A percentile compares a stretch with the other conserved stretches of the same genome.
Conservation (phyloP, 2,888 invertebrate species). For the Andricus curvator region DNA sequence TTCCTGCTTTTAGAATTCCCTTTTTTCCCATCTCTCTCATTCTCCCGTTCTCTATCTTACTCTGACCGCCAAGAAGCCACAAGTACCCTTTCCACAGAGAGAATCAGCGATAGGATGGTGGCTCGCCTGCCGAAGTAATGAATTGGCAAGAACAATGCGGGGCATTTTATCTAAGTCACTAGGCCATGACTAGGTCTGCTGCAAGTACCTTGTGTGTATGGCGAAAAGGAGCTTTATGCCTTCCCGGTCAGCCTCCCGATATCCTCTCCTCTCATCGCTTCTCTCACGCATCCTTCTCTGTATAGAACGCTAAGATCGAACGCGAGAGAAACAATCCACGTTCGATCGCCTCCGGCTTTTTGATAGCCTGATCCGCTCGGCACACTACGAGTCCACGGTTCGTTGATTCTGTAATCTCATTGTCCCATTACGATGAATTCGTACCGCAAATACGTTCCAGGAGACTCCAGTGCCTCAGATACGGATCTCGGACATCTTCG, state of each 20-base stretch:
- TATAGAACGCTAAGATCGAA: not conserved
- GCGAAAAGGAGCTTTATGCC: constrained; percentile 49
- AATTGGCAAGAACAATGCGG: constrained; percentile 48
- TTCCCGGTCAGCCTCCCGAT: constrained; percentile 51
- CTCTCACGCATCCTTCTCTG: constrained; percentile 11
- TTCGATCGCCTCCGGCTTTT: constrained; percentile 44
- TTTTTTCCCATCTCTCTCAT: not conserved
- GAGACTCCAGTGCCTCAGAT: constrained; percentile 23
- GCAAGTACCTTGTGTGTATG: constrained; percentile 41
- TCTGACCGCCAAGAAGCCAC: not conserved
- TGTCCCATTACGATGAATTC: constrained; percentile 46
- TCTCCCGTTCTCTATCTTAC: not conserved
- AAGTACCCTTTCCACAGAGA: constrained; percentile 15
- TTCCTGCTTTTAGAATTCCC: constrained; percentile 23
- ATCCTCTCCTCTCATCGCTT: constrained; percentile 45
- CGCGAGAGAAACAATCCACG: not conserved
- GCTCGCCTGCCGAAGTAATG: constrained; percentile 43
- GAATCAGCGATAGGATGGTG: not conserved
- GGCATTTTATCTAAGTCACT: constrained; percentile 53
- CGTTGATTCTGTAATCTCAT: constrained; percentile 48
- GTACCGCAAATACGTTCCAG: constrained; percentile 45
- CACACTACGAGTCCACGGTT: constrained; percentile 42
- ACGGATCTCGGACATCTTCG: not conserved
- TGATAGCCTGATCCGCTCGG: constrained; percentile 39
- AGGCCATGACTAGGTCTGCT: constrained; percentile 52